Evolutionary conservation across 2,113 vertebrate genomes (phyloP), one percentile per base, ranked within the genome.

Genomic region (Hippolais icterina): DNA sequence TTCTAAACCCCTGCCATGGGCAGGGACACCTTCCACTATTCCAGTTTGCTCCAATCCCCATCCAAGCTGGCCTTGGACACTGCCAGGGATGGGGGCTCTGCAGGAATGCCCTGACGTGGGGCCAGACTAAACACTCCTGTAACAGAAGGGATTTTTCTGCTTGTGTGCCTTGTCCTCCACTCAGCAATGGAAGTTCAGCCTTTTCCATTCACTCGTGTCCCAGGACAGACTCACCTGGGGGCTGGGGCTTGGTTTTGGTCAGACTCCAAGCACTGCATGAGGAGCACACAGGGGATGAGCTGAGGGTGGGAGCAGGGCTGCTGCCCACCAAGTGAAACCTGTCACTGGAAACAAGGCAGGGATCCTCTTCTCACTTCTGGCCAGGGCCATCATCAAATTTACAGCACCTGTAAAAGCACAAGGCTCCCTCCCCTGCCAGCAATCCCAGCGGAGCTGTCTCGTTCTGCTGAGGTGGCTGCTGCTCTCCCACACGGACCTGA

Each of bases 251-350:
- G 19, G n/a, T 9, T 27, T 22, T 28, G 24, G 31, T 42, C 82
- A 72, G 7, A 14, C 12, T 21, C 24, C 5, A 1, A 28, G 19
- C 50, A 0, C 31, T 4, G 56, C 11, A 1, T 0, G 20, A 60
- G 77, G 18, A 81, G 8, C 0, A 0, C 2, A 0, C 35, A 13
- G 41, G 41, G 13, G 27, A 11, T 0, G 3, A 1, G 8, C 12
- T 10, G 49, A 7, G 41, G n/a, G 15, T 12, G 49, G 50, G 31
- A 28, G 24, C 21, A 42, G 22, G 15, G 7, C 15, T 28, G 4
- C 27, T 8, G 46, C 15, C n/a, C 60, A 7, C 0, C 0, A 7
- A 17, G 31, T 15, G 56, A 70, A 42, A 47, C 13, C 42, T 41
- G 10, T 1, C 41, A 0, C 59, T 57, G 65, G 33, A 47, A 87